phyloP scores from a whole-genome alignment of 2,797 vertebrate genomes.

The Xenops minutus region DNA sequence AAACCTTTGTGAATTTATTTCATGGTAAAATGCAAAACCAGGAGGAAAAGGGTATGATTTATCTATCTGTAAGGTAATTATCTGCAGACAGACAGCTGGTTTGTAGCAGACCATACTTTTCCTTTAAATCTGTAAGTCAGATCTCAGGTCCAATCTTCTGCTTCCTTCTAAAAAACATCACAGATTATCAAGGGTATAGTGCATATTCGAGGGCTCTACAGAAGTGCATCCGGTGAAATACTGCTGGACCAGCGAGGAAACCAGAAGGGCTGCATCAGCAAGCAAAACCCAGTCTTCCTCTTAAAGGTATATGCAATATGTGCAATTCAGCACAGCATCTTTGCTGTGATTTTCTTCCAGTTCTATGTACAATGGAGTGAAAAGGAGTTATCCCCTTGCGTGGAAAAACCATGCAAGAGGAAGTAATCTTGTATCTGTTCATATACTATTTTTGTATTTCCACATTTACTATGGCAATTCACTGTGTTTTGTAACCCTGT shows the following conservation, averaged over 20 bases:
- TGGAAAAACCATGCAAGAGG: not conserved
- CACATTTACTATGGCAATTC: constrained; percentile 20
- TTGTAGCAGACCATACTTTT: not conserved
- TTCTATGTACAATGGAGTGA: not conserved
- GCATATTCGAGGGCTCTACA: not conserved
- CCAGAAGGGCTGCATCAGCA: not conserved
- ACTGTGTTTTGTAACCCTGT: not conserved
- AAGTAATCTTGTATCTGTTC: not conserved
- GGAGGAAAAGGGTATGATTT: not conserved
- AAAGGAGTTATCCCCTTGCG: not conserved
- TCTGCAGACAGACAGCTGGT: not conserved
- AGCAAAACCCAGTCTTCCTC: not conserved
- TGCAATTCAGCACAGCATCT: not conserved
- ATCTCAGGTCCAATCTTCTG: not conserved
- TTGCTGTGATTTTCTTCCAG: not conserved
- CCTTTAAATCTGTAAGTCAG: not conserved
- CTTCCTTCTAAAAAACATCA: not conserved
- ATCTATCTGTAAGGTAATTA: not conserved
- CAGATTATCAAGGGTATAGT: not conserved
- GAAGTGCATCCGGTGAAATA: not conserved
- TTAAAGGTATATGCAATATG: not conserved
- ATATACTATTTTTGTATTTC: not conserved
- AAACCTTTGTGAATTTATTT: not conserved
- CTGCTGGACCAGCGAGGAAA: not conserved
- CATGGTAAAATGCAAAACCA: not conserved